Evolutionary conservation across 2,888 invertebrate genomes (phyloP), one percentile per base, ranked within the genome.

Genomic region (Tetragonisca angustula): DNA sequence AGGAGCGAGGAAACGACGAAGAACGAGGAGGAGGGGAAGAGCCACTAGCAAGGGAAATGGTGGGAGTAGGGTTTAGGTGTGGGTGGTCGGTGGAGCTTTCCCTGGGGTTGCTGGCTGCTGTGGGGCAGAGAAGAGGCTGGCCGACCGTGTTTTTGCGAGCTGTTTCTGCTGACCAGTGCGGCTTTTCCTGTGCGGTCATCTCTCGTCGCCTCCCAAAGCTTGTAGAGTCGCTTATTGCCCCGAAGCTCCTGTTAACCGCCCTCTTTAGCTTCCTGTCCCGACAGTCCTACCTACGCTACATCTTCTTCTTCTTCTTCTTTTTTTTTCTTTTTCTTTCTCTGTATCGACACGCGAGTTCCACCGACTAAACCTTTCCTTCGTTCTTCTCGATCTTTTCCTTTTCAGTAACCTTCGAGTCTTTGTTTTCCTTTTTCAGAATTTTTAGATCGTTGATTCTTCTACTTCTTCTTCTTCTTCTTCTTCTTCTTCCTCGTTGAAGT

Each of bases 141-240:
- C 73, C 84, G 85, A 85, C 84, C 90, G 90, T 88, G 92, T 92
- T 93, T 92, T 92, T 91, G 91, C 89, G 85, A 87, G 88, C 91
- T 91, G 91, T 93, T 93, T 93, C 91, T 93, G 93, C 93, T 93
- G 93, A 93, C 93, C 93, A 91, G 87, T 87, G 92, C 93, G 92
- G 92, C 90, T 91, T 92, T 93, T 93, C 90, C 91, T 90, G 90
- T 91, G 89, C 90, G 92, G 91, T 91, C 92, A 91, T 92, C 92
- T 92, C 91, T 91, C 91, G 92, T 93, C 91, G 91, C 92, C 93
- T 91, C 92, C 93, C 92, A 91, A 92, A 93, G 91, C 92, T 92
- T 92, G 92, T 93, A 93, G 91, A 92, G 90, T 92, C 92, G 91
- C 92, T 93, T 93, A 92, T 93, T 93, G 92, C 93, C 91, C 90